Evolutionary conservation across 2,113 vertebrate genomes (phyloP).

Genomic region (Hemiscyllium ocellatum): DNA sequence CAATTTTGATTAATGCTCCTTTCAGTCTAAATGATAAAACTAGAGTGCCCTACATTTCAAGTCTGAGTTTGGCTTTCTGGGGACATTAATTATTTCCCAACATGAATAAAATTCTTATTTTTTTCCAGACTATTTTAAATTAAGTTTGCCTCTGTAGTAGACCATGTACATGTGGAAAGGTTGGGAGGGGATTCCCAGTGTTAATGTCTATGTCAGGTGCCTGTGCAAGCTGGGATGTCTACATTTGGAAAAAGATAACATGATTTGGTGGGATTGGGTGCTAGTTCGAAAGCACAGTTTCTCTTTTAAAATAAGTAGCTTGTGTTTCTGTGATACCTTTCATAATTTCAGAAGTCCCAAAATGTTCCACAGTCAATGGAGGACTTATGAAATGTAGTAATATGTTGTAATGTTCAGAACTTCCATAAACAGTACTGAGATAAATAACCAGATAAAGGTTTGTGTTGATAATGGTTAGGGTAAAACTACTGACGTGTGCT

Average conservation of each 20-base stretch:
- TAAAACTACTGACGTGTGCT: neutral
- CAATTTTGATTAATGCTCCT: slow-evolving; percentile 16
- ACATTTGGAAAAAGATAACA: neutral
- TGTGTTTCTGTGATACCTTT: neutral
- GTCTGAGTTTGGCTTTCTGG: neutral
- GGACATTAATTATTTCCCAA: neutral
- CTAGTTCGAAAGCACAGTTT: neutral
- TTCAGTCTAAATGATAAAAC: neutral
- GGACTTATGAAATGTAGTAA: neutral
- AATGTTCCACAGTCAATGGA: neutral
- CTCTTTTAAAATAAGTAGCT: neutral
- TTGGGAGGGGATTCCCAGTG: neutral
- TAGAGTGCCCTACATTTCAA: neutral
- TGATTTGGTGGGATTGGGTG: neutral
- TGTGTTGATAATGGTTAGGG: neutral
- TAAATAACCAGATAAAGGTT: neutral
- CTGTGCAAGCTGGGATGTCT: neutral
- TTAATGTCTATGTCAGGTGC: neutral
- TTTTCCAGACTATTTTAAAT: neutral
- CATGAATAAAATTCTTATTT: neutral
- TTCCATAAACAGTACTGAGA: neutral
- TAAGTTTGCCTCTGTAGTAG: neutral
- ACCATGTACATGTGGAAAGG: neutral
- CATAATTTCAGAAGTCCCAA: neutral
- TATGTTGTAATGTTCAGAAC: neutral